Evolutionary conservation across 1,140 invertebrate genomes (phyloP).

Genomic region (Alviniconcha marisindica): DNA sequence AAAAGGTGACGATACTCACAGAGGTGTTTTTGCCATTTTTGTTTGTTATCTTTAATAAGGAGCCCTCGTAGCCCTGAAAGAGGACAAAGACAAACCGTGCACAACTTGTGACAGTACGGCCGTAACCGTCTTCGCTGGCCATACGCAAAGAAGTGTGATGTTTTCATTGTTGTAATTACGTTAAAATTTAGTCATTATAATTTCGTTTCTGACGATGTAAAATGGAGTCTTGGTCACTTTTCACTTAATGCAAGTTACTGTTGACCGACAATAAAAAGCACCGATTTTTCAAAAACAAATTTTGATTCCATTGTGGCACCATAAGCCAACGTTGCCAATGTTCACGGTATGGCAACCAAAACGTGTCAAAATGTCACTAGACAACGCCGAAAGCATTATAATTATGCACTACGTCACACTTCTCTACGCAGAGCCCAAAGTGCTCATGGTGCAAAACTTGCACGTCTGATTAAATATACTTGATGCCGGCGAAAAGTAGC

Average conservation of each 20-base stretch:
- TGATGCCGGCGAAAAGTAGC: background rate
- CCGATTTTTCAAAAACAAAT: too few relatives aligned
- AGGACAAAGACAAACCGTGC: conserved; percentile 47
- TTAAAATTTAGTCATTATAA: too few relatives aligned
- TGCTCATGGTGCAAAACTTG: conserved; percentile 15
- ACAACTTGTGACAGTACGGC: conserved; percentile 36
- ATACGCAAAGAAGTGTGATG: too few relatives aligned
- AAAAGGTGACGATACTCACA: conserved; percentile 82
- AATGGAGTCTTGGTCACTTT: too few relatives aligned
- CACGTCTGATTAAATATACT: conserved; percentile 14
- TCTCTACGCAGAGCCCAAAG: background rate
- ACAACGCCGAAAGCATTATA: too few relatives aligned
- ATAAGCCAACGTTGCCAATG: background rate
- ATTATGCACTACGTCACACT: conserved; percentile 16
- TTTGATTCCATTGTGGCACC: background rate
- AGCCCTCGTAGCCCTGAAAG: conserved; percentile 89
- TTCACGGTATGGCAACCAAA: too few relatives aligned
- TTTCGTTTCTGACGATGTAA: too few relatives aligned
- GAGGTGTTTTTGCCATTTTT: conserved; percentile 99
- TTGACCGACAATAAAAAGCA: too few relatives aligned
- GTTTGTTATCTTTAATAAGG: conserved; percentile 98
- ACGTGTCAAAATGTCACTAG: too few relatives aligned
- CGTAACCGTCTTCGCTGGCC: too few relatives aligned
- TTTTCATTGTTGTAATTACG: too few relatives aligned
- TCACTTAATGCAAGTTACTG: too few relatives aligned